Evolutionary conservation across 2,888 invertebrate species (phyloP), one percentile per base, ranked within the genome.

Genomic region (Drosophila lacicola): DNA sequence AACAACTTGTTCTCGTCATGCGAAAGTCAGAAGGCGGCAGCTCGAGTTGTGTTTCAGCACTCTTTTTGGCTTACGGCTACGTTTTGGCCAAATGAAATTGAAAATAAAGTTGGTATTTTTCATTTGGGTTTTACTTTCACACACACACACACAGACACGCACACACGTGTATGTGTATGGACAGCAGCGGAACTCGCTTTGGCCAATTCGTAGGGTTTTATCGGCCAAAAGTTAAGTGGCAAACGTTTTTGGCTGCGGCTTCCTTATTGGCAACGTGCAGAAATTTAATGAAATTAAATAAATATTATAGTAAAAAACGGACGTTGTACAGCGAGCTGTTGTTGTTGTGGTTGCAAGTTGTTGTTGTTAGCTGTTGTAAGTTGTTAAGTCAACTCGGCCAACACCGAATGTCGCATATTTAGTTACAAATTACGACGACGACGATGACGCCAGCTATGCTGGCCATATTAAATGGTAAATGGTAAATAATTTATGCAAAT

Each of bases 241-340:
- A 80, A 80, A 69, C 78, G 67, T 80, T 76, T 71, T 74, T 56
- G 78, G 72, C 75, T 68, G 60, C 58, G 77, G 80, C 81, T 84
- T 84, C 83, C 83, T 85, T 71, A 84, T 84, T 78, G 85, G 39
- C 66, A 77, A 87, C 87, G 85, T 86, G 85, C 81, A 69, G 67
- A 84, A 78, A 86, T 84, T 87, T 87, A 81, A 81, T 84, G 81
- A 86, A 84, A 87, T 86, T 87, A 87, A 86, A 86, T 78, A 82
- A 86, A 86, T 86, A 78, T 78, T 78, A 77, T 74, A 71, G 60
- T 58, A 42, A 70, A 71, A 58, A 61, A 29, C 29, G 37, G 49
- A 13, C 13, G 47, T 36, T 36, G 36, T 36, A 29, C 8, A 11
- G 36, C 49, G 57, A 41, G 62, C 50, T 29, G 62, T 53, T 61